Evolutionary conservation across 2,888 invertebrate genomes (phyloP).

Genomic region (Agrochola lota): DNA sequence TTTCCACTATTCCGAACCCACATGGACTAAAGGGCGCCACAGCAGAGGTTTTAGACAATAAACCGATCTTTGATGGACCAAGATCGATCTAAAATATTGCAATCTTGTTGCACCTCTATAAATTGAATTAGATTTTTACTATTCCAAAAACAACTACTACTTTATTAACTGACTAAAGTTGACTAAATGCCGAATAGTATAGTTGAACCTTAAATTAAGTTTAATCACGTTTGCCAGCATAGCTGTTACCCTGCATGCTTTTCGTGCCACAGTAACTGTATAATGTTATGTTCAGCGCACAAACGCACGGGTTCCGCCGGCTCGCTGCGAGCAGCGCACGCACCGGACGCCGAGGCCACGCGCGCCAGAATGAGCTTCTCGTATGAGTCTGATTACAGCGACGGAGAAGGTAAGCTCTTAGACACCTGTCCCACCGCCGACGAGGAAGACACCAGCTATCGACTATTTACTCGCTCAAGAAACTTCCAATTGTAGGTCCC

Average conservation of each 20-base stretch:
- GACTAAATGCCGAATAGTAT: not conserved
- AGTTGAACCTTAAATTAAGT: not conserved
- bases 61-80: not conserved
- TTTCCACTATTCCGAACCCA: not conserved
- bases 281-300: conserved; percentile 90
- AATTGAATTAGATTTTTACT: not conserved
- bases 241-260: not conserved
- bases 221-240: not conserved
- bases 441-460: not conserved
- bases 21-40: not conserved
- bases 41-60: too few species aligned
- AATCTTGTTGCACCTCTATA: not conserved
- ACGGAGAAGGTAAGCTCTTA: conserved; percentile 83
- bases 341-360: conserved; percentile 70
- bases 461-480: not conserved
- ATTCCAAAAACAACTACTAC: too few species aligned
- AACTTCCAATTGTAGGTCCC: not conserved
- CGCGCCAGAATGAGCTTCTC: conserved; percentile 87
- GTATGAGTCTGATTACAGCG: conserved; percentile 79
- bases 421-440: not conserved
- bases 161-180: not conserved
- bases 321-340: conserved; percentile 78
- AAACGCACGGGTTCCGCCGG: conserved; percentile 95
- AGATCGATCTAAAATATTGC: not conserved
- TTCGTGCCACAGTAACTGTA: not conserved